A percentile compares a stretch with the other conserved stretches of the same genome.
phyloP scores from a whole-genome alignment of 2,113 vertebrate genomes.

The Arvicanthis niloticus region DNA sequence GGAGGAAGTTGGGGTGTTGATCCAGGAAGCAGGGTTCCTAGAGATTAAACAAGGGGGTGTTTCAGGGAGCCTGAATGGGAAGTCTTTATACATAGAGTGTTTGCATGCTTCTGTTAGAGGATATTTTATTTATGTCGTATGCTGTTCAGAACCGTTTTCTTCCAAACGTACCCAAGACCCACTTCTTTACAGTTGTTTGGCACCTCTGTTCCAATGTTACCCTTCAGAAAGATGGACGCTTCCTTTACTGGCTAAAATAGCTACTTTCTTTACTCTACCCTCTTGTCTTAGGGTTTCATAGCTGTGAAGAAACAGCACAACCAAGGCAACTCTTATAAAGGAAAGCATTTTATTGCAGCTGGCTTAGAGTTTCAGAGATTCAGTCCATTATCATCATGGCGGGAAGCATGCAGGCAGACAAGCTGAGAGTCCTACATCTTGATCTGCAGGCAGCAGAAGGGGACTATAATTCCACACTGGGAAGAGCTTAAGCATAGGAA shows the following conservation, averaged over 20 bases:
- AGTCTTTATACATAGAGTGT: background rate
- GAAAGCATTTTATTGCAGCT: no score
- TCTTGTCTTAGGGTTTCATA: no score
- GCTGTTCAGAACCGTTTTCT: background rate
- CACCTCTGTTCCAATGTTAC: background rate
- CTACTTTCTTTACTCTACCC: background rate
- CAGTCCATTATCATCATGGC: no score
- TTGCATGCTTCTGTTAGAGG: background rate
- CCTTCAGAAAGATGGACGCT: background rate
- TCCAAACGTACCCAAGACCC: no score
- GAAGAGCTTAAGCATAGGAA: no score
- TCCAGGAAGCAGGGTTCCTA: background rate
- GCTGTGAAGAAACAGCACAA: no score
- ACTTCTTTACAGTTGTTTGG: background rate
- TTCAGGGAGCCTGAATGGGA: background rate
- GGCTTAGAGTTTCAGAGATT: no score
- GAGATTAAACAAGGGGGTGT: background rate
- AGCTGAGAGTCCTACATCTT: no score
- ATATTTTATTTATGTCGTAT: background rate
- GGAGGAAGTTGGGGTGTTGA: background rate
- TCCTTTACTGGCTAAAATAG: background rate
- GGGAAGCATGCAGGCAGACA: no score
- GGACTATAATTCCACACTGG: no score
- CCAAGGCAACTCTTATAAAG: no score
- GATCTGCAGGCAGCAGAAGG: no score